Base-by-base conservation (phyloP, 2,797 vertebrate genomes). In the Betta splendens region DNA sequence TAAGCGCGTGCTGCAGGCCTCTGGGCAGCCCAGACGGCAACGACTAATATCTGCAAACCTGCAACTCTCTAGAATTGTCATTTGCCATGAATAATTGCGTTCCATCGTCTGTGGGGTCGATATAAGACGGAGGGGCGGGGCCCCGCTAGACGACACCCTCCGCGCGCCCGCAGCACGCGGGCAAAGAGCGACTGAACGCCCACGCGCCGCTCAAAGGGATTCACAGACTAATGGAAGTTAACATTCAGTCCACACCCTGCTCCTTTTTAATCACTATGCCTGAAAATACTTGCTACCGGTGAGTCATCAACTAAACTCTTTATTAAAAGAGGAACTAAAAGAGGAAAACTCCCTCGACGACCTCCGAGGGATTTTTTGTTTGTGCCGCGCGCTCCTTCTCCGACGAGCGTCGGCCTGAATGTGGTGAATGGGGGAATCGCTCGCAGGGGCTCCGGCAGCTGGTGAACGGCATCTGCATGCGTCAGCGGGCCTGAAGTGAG, bases 401-500 rank as follows among this genome's bases (percentile, higher is more conserved):
- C 57, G 79, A 77, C 55, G 64, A 62, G 43, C 45, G 9, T 8
- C 16, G 28, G 55, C 50, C 58, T 64, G 60, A 77, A 75, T 66
- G 65, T 64, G 69, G 77, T 82, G 48, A 81, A 84, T 64, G 56
- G 65, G 46, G 66, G 52, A 42, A 53, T 45, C 51, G 67, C 75
- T 78, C 39, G 9, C 56, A 67, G 58, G n/a, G 48, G 40, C 42
- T 64, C 33, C 15, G 29, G 73, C 80, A 85, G 71, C 72, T 72
- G 77, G 75, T 84, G 75, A 81, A 54, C 44, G 66, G 74, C 72
- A 84, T 89, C 72, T 73, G 79, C 75, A 83, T 79, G 84, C 84
- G 85, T 79, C 66, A 68, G 55, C 61, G 74, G 44, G 45, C 77
- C 64, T 75, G 76, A 73, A 67, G 77, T 59, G 73, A 84, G 80